Base-by-base conservation (phyloP, 2,113 vertebrate genomes). In the Scatophagus argus region DNA sequence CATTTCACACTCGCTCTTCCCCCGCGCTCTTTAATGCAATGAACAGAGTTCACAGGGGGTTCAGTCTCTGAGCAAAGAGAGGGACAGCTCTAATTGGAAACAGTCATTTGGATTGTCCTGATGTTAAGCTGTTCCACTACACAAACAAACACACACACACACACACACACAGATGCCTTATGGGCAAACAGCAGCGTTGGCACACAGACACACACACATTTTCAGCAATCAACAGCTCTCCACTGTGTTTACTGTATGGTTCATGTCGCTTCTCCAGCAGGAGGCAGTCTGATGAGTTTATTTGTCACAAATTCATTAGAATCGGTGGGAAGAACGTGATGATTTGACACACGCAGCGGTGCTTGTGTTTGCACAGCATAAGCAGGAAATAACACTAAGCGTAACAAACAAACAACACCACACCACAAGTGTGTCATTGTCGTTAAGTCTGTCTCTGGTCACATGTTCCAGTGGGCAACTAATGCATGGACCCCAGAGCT, bases 1-100 rank as follows among this genome's bases (percentile, higher is more conserved):
- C 51, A 47, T 58, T 72, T 72, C 74, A 71, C 25, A 43, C 68
- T 76, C 51, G 2, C 21, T 39, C 74, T 13, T 70, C n/a, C 61
- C 58, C 46, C 54, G 11, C 52, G 61, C 59, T 6, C 16, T 67
- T 46, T 64, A 29, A 29, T 47, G 31, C 81, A 65, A n/a, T 44
- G 39, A 68, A 39, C 56, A 79, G 43, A 79, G 87, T 88, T 90
- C 83, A 87, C 27, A 1, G 0, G 11, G 54, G 64, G 89, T 90
- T 88, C 80, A 87, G 6, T 21, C 34, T 29, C 39, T 49, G 58
- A 77, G 44, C 46, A 49, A 60, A 69, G 67, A 69, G 52, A 73
- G 3, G 5, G 19, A 34, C 2, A 8, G 54, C 60, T 55, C 54
- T 86, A 86, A 92, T 81, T 90, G 51, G 80, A 90, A 88, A 77